These are phyloP conservation scores for Cancer borealis DNA, from an alignment of 2,888 invertebrate species.

Conservation along the genomic window DNA sequence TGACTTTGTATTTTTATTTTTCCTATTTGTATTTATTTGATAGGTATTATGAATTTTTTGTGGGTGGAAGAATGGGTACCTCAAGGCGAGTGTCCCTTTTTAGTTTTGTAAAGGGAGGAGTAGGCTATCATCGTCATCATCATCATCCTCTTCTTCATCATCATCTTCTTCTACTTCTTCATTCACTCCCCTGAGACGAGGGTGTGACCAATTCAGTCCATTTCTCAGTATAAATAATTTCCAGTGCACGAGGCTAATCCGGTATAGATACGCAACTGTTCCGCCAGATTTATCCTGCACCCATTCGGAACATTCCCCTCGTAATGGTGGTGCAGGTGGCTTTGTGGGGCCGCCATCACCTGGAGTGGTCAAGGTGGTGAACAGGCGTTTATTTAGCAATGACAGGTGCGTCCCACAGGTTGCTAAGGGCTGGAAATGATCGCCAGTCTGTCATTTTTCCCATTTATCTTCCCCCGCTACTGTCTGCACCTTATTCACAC, in stretches of 20 bases:
- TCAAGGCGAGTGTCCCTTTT: too few species aligned
- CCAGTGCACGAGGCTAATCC: background rate
- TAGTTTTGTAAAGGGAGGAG: too few species aligned
- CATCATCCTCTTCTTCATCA: background rate
- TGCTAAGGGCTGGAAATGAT: background rate
- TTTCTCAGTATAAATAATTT: background rate
- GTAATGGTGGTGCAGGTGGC: background rate
- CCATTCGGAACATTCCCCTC: background rate
- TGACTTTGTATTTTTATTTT: background rate
- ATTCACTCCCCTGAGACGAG: background rate
- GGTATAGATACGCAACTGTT: background rate
- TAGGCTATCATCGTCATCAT: background rate
- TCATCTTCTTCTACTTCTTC: background rate
- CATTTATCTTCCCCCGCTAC: background rate
- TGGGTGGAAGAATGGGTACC: too few species aligned
- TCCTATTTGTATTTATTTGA: background rate
- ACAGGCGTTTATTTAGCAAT: conserved; percentile 13
- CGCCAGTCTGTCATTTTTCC: background rate
- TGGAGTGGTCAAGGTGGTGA: background rate
- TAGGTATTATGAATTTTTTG: too few species aligned
- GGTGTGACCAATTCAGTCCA: background rate
- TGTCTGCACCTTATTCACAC: background rate
- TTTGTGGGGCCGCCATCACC: background rate
- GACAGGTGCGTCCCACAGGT: background rate
- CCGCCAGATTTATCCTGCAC: background rate